Evolutionary conservation across 2,113 vertebrate genomes (phyloP), one percentile per base, ranked within the genome.

Genomic region (Labeo rohita): DNA sequence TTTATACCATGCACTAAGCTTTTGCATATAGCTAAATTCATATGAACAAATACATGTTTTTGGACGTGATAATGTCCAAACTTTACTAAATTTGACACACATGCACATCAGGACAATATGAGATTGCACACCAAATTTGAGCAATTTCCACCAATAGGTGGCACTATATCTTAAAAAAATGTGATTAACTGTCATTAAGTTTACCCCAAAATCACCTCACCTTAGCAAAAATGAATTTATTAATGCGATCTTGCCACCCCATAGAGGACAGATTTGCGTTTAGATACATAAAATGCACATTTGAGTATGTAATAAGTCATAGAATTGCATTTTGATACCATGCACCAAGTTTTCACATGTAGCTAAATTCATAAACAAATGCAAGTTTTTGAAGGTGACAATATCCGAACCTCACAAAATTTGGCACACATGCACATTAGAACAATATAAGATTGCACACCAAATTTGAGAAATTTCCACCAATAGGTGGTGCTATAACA

Each of bases 181-280:
- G 8, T 21, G 16, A 28, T 28, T 18, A 39, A 43, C 36, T 2
- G 8, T 2, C 39, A 43, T 72, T 7, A 59, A n/a, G 54, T 43
- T 10, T 18, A 70, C 16, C 6, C 54, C 16, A n/a, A n/a, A n/a
- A 66, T n/a, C 21, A 59, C 56, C 8, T 92, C 94, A 94, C 94
- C 96, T 96, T 96, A 89, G 92, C 96, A 96, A 96, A 97, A 94
- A 96, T 94, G 93, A 95, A 95, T 96, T 97, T 98, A 98, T 97
- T 98, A 98, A 97, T 96, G 96, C 89, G 49, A 54, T 54, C 74
- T 54, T 3, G 92, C 96, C 95, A 96, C 96, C 92, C 90, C 80
- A 89, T 91, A 34, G 12, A 34, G 13, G 8, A 54, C 74, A 77
- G 45, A 34, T 9, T 8, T 45, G 49, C n/a, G 9, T 23, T 74